Evolutionary conservation across 2,113 vertebrate species (phyloP).

Genomic region (Aspiorhynchus laticeps): DNA sequence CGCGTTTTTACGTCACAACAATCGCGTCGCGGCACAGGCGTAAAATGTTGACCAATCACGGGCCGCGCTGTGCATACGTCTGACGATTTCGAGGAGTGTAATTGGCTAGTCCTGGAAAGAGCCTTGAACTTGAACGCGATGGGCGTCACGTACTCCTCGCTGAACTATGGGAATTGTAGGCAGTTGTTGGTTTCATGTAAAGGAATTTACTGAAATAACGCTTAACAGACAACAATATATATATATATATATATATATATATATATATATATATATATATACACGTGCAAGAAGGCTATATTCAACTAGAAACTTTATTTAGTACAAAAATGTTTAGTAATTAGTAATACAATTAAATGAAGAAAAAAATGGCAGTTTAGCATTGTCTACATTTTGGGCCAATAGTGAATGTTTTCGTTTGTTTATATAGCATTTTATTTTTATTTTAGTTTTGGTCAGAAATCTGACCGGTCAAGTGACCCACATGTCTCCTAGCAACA

Average conservation of each 20-base stretch:
- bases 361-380: not conserved
- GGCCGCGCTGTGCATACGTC: not conserved
- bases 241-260: not conserved
- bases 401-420: not conserved
- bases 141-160: not conserved
- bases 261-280: not conserved
- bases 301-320: not conserved
- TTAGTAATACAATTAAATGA: not conserved
- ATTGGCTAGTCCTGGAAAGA: conserved; percentile 16
- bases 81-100: not conserved
- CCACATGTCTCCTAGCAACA: conserved; percentile 32
- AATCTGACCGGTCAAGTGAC: conserved; percentile 11
- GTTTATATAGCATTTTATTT: not conserved
- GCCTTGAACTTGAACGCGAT: conserved; percentile 16
- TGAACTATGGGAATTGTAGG: conserved; percentile 45
- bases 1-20: conserved; percentile 47
- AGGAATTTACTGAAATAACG: not conserved
- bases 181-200: not conserved
- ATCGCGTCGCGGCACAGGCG: conserved; percentile 46
- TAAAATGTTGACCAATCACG: conserved; percentile 48
- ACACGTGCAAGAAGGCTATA: not conserved
- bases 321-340: not conserved
- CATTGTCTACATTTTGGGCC: not conserved
- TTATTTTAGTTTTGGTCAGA: not conserved
- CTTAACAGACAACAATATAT: not conserved